Conservation (phyloP, 2,797 vertebrate genomes). For the Phalloptychus januarius region DNA sequence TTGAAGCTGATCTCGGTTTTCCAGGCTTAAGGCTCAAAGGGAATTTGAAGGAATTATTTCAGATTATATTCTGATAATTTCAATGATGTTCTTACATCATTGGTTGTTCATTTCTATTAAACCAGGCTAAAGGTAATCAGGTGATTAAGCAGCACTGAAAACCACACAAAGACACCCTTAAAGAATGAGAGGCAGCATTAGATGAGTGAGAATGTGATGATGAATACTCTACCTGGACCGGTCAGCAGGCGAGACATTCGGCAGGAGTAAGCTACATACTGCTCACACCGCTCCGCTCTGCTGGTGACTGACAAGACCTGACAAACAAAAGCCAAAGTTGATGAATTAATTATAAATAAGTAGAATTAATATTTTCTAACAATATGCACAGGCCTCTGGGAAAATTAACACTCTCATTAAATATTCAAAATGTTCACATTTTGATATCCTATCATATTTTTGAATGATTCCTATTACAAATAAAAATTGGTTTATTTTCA, state of each 20-base stretch:
- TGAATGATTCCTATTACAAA: background rate
- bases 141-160: background rate
- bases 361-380: background rate
- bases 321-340: slow-evolving; percentile 34
- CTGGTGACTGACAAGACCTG: slow-evolving; percentile 89
- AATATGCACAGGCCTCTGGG: background rate
- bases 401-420: background rate
- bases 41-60: background rate
- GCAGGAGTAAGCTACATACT: slow-evolving; percentile 91
- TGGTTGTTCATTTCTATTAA: background rate
- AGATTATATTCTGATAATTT: no score
- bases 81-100: no score
- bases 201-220: background rate
- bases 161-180: background rate
- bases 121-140: background rate
- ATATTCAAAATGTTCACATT: background rate
- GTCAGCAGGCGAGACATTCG: slow-evolving; percentile 92
- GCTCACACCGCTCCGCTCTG: slow-evolving; percentile 91
- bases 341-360: background rate
- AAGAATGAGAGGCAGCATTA: background rate
- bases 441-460: background rate
- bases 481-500: background rate
- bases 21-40: background rate
- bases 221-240: slow-evolving; percentile 86
- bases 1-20: background rate